Percentiles rank a stretch among this genome's conserved stretches.
Evolutionary conservation across 1,140 invertebrate species (phyloP).

Genomic region (Macrotrachela quadricornifera): DNA sequence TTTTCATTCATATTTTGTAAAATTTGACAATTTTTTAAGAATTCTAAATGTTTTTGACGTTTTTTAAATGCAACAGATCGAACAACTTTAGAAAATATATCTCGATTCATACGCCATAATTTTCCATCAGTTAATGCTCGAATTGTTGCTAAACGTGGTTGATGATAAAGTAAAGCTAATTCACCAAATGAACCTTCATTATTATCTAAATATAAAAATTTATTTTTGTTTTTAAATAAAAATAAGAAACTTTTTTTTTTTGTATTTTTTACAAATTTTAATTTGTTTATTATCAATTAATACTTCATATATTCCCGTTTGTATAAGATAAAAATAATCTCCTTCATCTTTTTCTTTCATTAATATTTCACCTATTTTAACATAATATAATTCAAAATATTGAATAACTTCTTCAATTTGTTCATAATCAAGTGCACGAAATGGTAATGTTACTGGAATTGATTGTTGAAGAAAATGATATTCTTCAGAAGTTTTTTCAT

Average conservation of each 20-base stretch:
- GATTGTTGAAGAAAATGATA: too few relatives aligned
- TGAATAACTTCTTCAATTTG: too few relatives aligned
- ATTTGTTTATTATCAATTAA: background rate
- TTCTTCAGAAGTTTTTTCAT: too few relatives aligned
- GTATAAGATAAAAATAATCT: constrained; percentile 92
- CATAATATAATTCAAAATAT: constrained; percentile 18
- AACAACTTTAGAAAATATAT: constrained; percentile 78
- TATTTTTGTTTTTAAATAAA: background rate
- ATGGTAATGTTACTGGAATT: too few relatives aligned
- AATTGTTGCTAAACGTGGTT: constrained; percentile 69
- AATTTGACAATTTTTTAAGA: constrained; percentile 80
- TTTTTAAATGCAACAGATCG: constrained; percentile 86
- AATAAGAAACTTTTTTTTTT: background rate
- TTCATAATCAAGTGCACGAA: too few relatives aligned
- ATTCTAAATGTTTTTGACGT: constrained; percentile 76
- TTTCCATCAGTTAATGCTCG: constrained; percentile 49
- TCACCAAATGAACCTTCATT: constrained; percentile 55
- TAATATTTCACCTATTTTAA: constrained; percentile 59
- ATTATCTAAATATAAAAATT: background rate
- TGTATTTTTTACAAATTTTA: constrained; percentile 10
- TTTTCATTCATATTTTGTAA: constrained; percentile 42
- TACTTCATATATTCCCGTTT: constrained; percentile 38
- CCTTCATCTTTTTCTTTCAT: constrained; percentile 56
- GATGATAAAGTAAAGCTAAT: constrained; percentile 85
- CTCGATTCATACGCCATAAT: constrained; percentile 85